Conservation (phyloP, 2,797 vertebrate genomes). For the Neomorphus geoffroyi region DNA sequence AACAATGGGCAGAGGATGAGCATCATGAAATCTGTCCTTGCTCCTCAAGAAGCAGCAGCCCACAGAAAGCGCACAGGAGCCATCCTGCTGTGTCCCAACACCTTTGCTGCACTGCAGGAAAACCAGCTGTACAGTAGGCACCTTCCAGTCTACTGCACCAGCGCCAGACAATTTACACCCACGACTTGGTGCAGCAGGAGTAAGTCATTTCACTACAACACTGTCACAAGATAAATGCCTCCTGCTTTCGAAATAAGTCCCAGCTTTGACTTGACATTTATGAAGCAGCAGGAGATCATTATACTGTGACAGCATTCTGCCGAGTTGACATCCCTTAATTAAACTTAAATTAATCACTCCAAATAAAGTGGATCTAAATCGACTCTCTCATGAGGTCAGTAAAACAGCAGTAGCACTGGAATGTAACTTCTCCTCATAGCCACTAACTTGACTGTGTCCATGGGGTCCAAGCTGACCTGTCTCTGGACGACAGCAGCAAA, state of each 20-base stretch:
- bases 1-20: background rate
- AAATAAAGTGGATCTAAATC: conserved; percentile 40
- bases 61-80: background rate
- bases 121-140: background rate
- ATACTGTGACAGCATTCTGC: conserved; percentile 61
- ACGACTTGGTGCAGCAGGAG: conserved; percentile 58
- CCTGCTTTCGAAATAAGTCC: conserved; percentile 54
- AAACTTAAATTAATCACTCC: conserved; percentile 68
- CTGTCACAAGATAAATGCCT: conserved; percentile 65
- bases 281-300: conserved; percentile 71
- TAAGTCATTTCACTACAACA: conserved; percentile 61
- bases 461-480: background rate
- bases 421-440: background rate
- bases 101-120: background rate
- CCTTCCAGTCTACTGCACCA: conserved; percentile 62
- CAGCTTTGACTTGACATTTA: conserved; percentile 62
- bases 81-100: background rate
- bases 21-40: background rate
- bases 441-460: accelerated
- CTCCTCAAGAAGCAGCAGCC: background rate
- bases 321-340: conserved; percentile 65
- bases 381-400: conserved; percentile 47
- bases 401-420: background rate
- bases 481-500: background rate
- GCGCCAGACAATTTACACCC: conserved; percentile 59